Conservation (phyloP, 2,888 invertebrate species). For the Podotricha telesiphe region DNA sequence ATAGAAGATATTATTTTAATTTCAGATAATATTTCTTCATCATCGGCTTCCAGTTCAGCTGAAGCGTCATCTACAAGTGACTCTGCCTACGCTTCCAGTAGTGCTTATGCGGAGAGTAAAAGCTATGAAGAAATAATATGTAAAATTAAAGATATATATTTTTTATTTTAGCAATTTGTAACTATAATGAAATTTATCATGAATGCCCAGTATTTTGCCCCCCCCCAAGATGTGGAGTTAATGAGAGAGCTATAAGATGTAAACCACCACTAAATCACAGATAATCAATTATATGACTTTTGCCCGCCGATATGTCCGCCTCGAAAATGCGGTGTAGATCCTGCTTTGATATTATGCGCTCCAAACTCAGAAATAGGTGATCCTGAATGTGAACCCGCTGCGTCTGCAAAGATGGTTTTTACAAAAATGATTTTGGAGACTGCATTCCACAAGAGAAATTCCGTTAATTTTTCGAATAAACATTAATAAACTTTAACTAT, state of each 20-base stretch:
- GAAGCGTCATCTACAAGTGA: background rate
- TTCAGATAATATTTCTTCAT: constrained; percentile 4
- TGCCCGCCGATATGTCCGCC: constrained; percentile 33
- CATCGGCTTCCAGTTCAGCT: constrained; percentile 1
- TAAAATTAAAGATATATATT: background rate
- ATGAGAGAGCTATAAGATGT: constrained; percentile 48
- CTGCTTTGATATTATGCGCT: constrained; percentile 20
- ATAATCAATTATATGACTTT: constrained; percentile 36
- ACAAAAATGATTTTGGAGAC: constrained; percentile 33
- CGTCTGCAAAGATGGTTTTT: constrained; percentile 37
- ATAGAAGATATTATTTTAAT: background rate
- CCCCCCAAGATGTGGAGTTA: constrained; percentile 50
- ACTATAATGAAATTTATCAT: constrained; percentile 50
- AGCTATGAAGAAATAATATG: background rate
- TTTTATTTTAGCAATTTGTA: constrained; percentile 28
- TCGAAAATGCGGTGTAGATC: constrained; percentile 29
- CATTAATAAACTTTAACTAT: too few relatives aligned
- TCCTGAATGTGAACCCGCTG: constrained; percentile 34
- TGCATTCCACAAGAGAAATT: constrained; percentile 43
- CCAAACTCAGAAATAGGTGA: constrained; percentile 35
- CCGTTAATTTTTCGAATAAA: constrained; percentile 32
- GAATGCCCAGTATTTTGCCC: constrained; percentile 51
- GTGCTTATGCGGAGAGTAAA: background rate
- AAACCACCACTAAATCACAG: constrained; percentile 49
- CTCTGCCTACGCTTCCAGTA: background rate